A percentile compares a stretch with the other conserved stretches of the same genome.
phyloP scores from a whole-genome alignment of 2,888 invertebrate species.

The Boloria euphrosyne region DNA sequence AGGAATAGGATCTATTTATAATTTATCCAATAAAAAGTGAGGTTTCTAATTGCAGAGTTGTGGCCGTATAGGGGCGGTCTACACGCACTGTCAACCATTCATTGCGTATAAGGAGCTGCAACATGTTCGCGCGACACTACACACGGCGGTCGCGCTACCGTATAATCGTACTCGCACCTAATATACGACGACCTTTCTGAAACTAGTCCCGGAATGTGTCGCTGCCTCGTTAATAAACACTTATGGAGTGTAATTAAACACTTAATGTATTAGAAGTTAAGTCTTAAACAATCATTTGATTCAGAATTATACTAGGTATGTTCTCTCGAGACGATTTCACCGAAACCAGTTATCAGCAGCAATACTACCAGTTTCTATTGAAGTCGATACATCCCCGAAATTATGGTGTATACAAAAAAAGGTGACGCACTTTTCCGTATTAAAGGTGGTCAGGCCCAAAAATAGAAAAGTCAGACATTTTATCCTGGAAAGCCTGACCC shows the following conservation, averaged over 20 bases:
- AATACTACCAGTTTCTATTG: too few species aligned
- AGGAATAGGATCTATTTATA: slow-evolving; percentile 26
- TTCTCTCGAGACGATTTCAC: too few species aligned
- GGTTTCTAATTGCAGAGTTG: slow-evolving; percentile 38
- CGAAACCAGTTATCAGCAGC: too few species aligned
- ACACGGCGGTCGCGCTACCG: slow-evolving; percentile 45
- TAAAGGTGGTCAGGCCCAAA: too few species aligned
- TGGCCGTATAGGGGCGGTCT: slow-evolving; percentile 36
- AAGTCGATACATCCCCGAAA: too few species aligned
- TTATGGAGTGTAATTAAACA: neutral
- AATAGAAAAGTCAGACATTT: too few species aligned
- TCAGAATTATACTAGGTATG: too few species aligned
- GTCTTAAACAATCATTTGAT: neutral
- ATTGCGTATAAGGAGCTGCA: slow-evolving; percentile 61
- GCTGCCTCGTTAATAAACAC: slow-evolving; percentile 8
- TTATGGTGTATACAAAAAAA: too few species aligned
- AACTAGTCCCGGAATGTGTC: slow-evolving; percentile 22
- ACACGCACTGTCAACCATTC: slow-evolving; percentile 51
- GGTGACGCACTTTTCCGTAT: too few species aligned
- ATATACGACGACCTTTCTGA: slow-evolving; percentile 42
- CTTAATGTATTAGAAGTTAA: neutral
- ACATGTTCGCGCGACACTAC: slow-evolving; percentile 54
- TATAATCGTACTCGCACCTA: slow-evolving; percentile 42
- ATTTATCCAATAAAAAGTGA: slow-evolving; percentile 34
- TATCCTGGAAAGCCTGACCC: too few species aligned